Percentiles rank a stretch among this genome's conserved stretches.
These are phyloP conservation scores for Meles meles DNA, from an alignment of 2,113 vertebrate genomes.

Conservation along the genomic window DNA sequence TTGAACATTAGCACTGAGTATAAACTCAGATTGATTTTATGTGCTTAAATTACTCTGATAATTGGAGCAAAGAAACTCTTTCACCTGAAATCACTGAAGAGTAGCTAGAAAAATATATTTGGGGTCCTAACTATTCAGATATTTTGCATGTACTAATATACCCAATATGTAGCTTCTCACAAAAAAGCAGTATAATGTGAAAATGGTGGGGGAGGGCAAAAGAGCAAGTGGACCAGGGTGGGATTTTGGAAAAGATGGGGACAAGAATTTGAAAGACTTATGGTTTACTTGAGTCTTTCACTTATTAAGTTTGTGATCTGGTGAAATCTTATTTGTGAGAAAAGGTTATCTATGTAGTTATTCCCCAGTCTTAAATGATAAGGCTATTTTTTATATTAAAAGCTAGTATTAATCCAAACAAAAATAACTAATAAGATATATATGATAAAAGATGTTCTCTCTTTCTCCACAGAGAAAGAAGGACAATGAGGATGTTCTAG, in stretches of 20 bases:
- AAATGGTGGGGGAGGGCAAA: not conserved
- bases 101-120: slow-evolving; percentile 4
- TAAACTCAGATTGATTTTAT: slow-evolving; percentile 48
- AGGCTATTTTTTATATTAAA: not conserved
- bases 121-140: not conserved
- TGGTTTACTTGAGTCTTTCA: not conserved
- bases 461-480: not conserved
- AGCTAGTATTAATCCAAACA: not conserved
- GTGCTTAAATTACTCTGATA: slow-evolving; percentile 60
- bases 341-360: not conserved
- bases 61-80: slow-evolving; percentile 53
- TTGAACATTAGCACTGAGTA: slow-evolving; percentile 56
- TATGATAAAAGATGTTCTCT: not conserved
- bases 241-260: not conserved
- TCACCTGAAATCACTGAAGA: slow-evolving; percentile 22
- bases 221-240: not conserved
- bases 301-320: not conserved
- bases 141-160: not conserved
- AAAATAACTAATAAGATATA: not conserved
- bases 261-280: not conserved
- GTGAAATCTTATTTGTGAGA: not conserved
- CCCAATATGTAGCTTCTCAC: not conserved
- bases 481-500: not conserved
- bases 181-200: not conserved
- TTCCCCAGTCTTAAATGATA: not conserved